A percentile compares a stretch with the other conserved stretches of the same genome.
phyloP scores from a whole-genome alignment of 2,113 vertebrate species.

The Ahaetulla prasina region DNA sequence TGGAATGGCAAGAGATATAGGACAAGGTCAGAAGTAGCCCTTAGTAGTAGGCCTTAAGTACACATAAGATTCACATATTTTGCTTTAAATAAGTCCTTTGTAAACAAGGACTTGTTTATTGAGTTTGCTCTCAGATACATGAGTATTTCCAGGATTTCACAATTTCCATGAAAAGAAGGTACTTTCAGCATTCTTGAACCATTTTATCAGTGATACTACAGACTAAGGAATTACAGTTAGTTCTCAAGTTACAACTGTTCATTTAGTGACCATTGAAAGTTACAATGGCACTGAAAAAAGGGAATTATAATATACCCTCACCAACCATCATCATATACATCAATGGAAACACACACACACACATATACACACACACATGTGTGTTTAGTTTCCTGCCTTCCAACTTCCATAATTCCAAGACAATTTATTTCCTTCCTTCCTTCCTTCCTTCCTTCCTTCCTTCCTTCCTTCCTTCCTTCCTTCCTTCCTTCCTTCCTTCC shows the following conservation, averaged over 20 bases:
- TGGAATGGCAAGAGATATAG: conserved; percentile 22
- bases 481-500: background rate
- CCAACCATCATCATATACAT: too few relatives aligned
- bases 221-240: background rate
- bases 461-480: too few relatives aligned
- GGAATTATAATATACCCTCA: background rate
- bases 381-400: background rate
- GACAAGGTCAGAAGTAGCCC: background rate
- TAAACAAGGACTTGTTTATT: background rate
- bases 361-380: too few relatives aligned
- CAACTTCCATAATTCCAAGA: background rate
- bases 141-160: background rate
- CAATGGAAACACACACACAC: too few relatives aligned
- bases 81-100: conserved; percentile 43
- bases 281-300: background rate
- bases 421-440: background rate
- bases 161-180: background rate
- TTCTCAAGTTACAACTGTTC: background rate
- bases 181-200: background rate
- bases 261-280: background rate
- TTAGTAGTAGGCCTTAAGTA: conserved; percentile 35
- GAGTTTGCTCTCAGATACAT: background rate
- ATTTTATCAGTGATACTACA: background rate
- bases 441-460: too few relatives aligned
- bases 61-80: background rate